A percentile compares a stretch with the other conserved stretches of the same genome.
Conservation (phyloP, 1,140 invertebrate genomes). For the Drosophila aff. region DNA sequence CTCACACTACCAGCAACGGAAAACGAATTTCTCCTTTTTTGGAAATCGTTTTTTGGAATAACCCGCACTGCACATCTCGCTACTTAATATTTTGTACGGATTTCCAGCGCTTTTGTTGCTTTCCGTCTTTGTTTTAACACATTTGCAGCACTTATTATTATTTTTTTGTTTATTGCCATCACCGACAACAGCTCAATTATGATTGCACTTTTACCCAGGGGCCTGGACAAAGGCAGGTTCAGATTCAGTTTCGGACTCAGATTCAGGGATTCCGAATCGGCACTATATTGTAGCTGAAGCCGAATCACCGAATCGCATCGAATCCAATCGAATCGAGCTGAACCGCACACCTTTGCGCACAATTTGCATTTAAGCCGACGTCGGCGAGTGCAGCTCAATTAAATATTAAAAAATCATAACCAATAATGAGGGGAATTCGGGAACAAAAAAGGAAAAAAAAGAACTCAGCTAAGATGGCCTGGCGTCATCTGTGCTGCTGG, state of each 20-base stretch:
- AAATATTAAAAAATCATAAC: constrained; percentile 83
- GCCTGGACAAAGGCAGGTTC: constrained; percentile 20
- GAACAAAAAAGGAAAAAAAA: constrained; percentile 7
- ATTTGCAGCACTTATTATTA: constrained; percentile 37
- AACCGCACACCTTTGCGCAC: constrained; percentile 77
- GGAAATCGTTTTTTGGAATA: constrained; percentile 11
- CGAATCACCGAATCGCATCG: not conserved
- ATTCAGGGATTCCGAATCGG: not conserved
- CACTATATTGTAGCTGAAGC: constrained; percentile 7
- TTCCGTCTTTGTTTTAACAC: constrained; percentile 30
- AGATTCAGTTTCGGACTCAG: not conserved
- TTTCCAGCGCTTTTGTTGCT: constrained; percentile 26
- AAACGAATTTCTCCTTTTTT: not conserved
- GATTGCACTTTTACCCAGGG: constrained; percentile 41
- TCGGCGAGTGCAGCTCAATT: constrained; percentile 69
- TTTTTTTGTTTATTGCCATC: constrained; percentile 24
- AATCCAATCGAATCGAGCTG: constrained; percentile 20
- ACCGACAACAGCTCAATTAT: constrained; percentile 45
- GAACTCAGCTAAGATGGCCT: constrained; percentile 58
- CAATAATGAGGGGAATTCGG: constrained; percentile 45
- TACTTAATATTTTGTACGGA: constrained; percentile 2
- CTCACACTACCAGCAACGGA: not conserved
- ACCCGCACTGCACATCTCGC: not conserved
- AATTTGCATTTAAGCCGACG: constrained; percentile 72
- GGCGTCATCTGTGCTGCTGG: constrained; percentile 24